Base-by-base conservation (phyloP, 2,113 vertebrate genomes). In the Polypterus bichir region DNA sequence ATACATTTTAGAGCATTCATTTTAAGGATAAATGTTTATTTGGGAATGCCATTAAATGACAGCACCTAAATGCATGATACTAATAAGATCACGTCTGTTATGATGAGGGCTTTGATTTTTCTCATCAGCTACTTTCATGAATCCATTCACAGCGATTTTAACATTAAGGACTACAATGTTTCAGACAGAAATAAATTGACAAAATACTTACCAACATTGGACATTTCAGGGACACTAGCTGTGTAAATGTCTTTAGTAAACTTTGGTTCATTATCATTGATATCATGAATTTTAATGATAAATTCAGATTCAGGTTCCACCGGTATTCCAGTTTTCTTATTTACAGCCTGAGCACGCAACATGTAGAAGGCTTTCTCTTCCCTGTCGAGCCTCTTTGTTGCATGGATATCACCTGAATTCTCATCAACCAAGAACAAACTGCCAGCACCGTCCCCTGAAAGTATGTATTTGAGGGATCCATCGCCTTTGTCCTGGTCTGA, bases 241-340 rank as follows among this genome's bases (percentile, higher is more conserved):
- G 82, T 76, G 76, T 97, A 98, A 46, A 84, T 68, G 0, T 95
- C 90, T 77, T 87, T 87, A 71, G 91, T 92, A 81, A 98, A 98
- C 63, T 89, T 88, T 5, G 93, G 94, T 64, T 93, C 94, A 47
- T 97, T 97, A 82, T 97, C 94, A 44, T 97, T 97, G 80, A 97
- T 97, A 79, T 97, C 94, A 60, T 97, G 95, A 78, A 98, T 97
- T 80, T 97, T 98, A 80, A 98, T 95, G 81, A 94, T 83, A 82
- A 98, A 98, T 67, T 96, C 92, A 1, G 93, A 95, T 68, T 92
- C 87, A 3, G 92, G 94, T 77, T 98, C 95, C 66, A 98, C 90
- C 0, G 92, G 89, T 73, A 77, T 85, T 68, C 90, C 90, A 69
- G 94, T 95, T 69, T 73, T 80, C 70, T 89, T 90, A 77, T 93